phyloP scores from a whole-genome alignment of 2,888 invertebrate genomes.

The Gnatocerus cornutus region DNA sequence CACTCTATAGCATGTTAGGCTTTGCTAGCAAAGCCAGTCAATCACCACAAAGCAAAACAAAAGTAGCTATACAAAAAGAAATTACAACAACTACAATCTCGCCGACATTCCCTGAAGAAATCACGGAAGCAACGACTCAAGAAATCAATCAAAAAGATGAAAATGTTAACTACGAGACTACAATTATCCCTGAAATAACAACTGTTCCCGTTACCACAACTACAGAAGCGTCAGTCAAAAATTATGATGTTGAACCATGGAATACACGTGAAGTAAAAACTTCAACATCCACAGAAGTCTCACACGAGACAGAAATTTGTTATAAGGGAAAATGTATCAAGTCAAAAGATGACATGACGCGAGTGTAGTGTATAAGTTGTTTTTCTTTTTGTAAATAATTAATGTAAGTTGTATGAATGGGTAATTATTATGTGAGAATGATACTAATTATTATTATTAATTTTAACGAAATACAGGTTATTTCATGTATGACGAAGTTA shows the following conservation, averaged over 20 bases:
- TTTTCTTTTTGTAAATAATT: slow-evolving; percentile 47
- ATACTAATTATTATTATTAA: slow-evolving; percentile 15
- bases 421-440: slow-evolving; percentile 32
- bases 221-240: slow-evolving; percentile 59
- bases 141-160: slow-evolving; percentile 50
- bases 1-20: slow-evolving; percentile 68
- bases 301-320: slow-evolving; percentile 92
- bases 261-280: slow-evolving; percentile 78
- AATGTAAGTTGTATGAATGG: slow-evolving; percentile 39
- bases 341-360: slow-evolving; percentile 66
- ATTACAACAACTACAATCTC: slow-evolving; percentile 54
- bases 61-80: slow-evolving; percentile 22
- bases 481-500: slow-evolving; percentile 19
- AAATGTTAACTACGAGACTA: slow-evolving; percentile 51
- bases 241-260: slow-evolving; percentile 69
- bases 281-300: slow-evolving; percentile 86
- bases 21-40: slow-evolving; percentile 53
- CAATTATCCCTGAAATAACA: slow-evolving; percentile 59
- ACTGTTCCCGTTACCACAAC: slow-evolving; percentile 55
- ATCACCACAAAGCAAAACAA: slow-evolving; percentile 30
- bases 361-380: slow-evolving; percentile 33
- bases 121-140: slow-evolving; percentile 55
- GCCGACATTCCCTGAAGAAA: slow-evolving; percentile 63
- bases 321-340: slow-evolving; percentile 90
- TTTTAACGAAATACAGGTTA: slow-evolving; percentile 21